Percentiles rank a stretch among this genome's conserved stretches.
Conservation (phyloP, 2,797 vertebrate species). For the Pitangus sulphuratus region DNA sequence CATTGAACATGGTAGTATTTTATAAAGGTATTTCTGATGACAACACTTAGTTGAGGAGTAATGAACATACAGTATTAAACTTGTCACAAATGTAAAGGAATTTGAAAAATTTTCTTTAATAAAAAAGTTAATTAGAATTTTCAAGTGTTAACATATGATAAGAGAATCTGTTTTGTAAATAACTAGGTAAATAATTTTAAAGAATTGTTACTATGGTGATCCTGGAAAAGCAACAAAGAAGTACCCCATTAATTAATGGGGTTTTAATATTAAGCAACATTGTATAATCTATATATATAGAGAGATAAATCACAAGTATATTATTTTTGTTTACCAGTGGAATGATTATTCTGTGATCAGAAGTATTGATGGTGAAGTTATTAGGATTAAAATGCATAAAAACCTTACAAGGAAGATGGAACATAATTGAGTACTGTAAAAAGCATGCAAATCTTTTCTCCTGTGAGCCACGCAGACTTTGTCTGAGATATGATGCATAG, state of each 20-base stretch:
- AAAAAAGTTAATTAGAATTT: neutral
- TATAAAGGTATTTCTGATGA: neutral
- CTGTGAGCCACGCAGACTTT: neutral
- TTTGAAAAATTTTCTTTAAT: neutral
- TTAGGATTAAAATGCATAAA: neutral
- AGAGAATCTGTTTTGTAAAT: neutral
- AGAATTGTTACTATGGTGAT: neutral
- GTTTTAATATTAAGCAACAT: neutral
- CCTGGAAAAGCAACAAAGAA: neutral
- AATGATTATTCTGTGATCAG: neutral
- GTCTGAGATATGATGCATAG: neutral
- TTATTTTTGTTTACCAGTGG: neutral
- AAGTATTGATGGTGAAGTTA: neutral
- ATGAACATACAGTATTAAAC: neutral
- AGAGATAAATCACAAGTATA: neutral
- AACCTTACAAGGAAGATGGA: neutral
- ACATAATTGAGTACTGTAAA: neutral
- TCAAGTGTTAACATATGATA: neutral
- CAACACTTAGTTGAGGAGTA: neutral
- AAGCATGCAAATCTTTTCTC: neutral
- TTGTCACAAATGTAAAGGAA: neutral
- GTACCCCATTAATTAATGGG: neutral
- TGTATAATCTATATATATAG: neutral
- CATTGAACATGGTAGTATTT: neutral
- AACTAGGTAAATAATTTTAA: neutral